Percentiles rank a stretch among this genome's conserved stretches.
These are phyloP conservation scores for Leptinotarsa peninsularis DNA, from an alignment of 2,888 invertebrate genomes.

Conservation along the genomic window DNA sequence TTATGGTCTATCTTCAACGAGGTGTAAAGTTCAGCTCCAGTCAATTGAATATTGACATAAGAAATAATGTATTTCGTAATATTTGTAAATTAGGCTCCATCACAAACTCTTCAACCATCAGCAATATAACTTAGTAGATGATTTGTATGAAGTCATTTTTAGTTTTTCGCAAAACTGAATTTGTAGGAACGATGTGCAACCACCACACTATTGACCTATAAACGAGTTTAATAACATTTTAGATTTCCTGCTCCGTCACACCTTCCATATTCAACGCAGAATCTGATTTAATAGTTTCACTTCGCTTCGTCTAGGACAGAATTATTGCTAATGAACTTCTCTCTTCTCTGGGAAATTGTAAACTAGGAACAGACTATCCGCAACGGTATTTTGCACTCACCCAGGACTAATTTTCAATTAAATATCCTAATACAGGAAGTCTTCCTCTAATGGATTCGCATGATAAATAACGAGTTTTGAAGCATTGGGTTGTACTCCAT, in stretches of 20 bases:
- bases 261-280: neutral
- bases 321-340: conserved; percentile 27
- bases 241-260: neutral
- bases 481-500: conserved; percentile 8
- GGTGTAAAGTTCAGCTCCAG: no score
- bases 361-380: conserved; percentile 5
- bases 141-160: no score
- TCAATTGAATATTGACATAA: no score
- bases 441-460: conserved; percentile 2
- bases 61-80: no score
- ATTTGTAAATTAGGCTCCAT: no score
- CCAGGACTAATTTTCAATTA: conserved; percentile 28
- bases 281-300: conserved; percentile 2
- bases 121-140: no score
- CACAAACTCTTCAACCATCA: no score
- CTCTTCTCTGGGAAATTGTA: conserved; percentile 7
- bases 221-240: neutral
- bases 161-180: no score
- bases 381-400: conserved; percentile 15
- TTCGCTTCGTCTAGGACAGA: neutral
- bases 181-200: no score
- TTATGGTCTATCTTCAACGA: no score
- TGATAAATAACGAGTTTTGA: conserved; percentile 17
- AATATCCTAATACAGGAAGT: conserved; percentile 25
- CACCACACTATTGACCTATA: neutral